These are phyloP conservation scores for Micrastur ruficollis DNA, from an alignment of 2,797 vertebrate species.

Conservation along the genomic window DNA sequence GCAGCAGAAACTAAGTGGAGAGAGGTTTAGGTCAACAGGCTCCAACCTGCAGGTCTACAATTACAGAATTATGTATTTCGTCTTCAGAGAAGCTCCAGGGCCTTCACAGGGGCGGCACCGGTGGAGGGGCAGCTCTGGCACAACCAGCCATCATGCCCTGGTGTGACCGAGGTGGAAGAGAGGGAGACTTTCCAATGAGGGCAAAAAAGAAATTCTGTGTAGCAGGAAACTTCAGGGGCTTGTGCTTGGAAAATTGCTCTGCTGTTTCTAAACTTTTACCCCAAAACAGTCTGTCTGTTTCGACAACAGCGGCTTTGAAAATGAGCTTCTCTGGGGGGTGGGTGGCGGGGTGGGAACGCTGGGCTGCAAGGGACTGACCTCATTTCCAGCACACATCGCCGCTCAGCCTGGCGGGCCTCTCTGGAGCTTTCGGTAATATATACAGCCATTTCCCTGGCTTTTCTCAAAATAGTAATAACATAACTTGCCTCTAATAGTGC, in stretches of 20 bases:
- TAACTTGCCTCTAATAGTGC: not conserved
- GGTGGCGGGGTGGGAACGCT: not conserved
- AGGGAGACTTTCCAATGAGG: not conserved
- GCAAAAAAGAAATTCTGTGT: fast-evolving
- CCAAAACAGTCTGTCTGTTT: not conserved
- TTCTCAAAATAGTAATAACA: not conserved
- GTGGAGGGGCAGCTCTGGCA: not conserved
- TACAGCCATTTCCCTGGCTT: not conserved
- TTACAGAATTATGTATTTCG: not conserved
- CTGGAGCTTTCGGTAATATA: not conserved
- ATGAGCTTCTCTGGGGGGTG: not conserved
- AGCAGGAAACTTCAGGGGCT: not conserved
- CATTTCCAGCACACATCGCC: not conserved
- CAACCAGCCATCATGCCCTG: fast-evolving
- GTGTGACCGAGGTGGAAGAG: not conserved
- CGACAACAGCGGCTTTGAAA: fast-evolving
- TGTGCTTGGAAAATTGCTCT: not conserved
- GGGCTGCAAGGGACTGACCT: not conserved
- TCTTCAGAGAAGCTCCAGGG: not conserved
- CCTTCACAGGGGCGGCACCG: not conserved
- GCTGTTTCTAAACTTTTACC: not conserved
- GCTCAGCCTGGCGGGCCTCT: not conserved
- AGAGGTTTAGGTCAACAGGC: not conserved
- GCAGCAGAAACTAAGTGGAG: not conserved
- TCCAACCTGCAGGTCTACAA: not conserved